Evolutionary conservation across 37 sponge, comb jelly and placozoan species (phyloP), one percentile per base, ranked within the genome.

Genomic region (Haliclona indistincta): DNA sequence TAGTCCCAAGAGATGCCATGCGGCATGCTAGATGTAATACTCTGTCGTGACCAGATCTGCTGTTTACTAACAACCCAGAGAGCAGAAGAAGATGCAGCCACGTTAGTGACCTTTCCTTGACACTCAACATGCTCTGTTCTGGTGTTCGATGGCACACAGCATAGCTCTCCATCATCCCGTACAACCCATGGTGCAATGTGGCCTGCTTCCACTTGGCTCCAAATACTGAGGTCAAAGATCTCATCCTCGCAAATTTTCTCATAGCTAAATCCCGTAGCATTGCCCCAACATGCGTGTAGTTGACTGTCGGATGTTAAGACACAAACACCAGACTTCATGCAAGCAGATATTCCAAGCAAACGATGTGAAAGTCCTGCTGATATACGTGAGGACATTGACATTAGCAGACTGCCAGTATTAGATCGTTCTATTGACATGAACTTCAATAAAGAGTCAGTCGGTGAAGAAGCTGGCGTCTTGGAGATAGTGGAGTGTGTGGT

Each of bases 1-100:
- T 64, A 67, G n/a, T 85, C 79, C 84, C 91, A 95, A 19, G 76
- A 74, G 26, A 66, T 66, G 15, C 96, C 96, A 22, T 78, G 54
- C 11, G 92, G 92, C 25, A 78, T 43, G 8, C 68, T 67, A 0
- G 40, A 37, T 40, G 61, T 73, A 29, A 91, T 67, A 36, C 83
- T 84, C 43, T 85, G 81, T 10, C 96, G 79, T 20, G 91, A 83
- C 79, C 78, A 82, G 22, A 91, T 63, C 42, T 23, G 29, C 41
- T 79, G 67, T 2, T 81, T 42, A 17, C 76, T 76, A 5, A 87
- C 54, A 0, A 84, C 77, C 96, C 96, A 95, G 38, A 91, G 36
- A 25, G 79, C 84, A 13, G 68, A 44, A 19, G 77, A 39, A 1
- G 89, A 88, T 38, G 86, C 69, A 23, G 89, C 74, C 2, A 91